Evolutionary conservation across 2,888 invertebrate genomes (phyloP), one percentile per base, ranked within the genome.

Genomic region (Dynastes hyllus): DNA sequence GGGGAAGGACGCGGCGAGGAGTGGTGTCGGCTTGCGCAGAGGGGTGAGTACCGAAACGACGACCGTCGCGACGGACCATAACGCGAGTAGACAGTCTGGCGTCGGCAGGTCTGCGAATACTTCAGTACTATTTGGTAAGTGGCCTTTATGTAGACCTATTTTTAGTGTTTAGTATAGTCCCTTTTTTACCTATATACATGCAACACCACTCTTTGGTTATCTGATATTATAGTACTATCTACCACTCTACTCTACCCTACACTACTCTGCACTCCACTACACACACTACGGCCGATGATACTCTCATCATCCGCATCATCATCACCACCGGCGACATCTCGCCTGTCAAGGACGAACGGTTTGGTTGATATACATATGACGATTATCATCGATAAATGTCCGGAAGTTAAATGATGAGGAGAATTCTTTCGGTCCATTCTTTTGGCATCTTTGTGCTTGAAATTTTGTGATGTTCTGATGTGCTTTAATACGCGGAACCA

Each of bases 31-130:
- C 87, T 87, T 88, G 89, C 89, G 89, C 89, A 88, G 88, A 89
- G 88, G 55, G 90, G 90, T 91, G 90, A 90, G 89, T 90, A 90
- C 89, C 90, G 90, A 92, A 92, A 92, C 92, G 92, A 90, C 91
- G 91, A 90, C 91, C 91, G 92, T 91, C 92, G 87, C 91, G 91
- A 89, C 88, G 87, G 87, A 88, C 88, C 90, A 91, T 91, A 89
- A 88, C 88, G 89, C 88, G 88, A 87, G 88, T 88, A 89, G 89
- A 89, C 89, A 87, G 88, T 87, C 88, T 88, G 89, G 89, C 89
- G 89, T 89, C 89, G 87, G 86, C 88, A 89, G 87, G 88, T 88
- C 88, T 88, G 84, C 82, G 81, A 84, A 85, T 84, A 84, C 85
- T 83, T 82, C 83, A 84, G 82, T 81, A 81, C 82, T 82, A 81